A percentile compares a stretch with the other conserved stretches of the same genome.
These are phyloP conservation scores for Cheilosia vulpina DNA, from an alignment of 2,888 invertebrate species.

Conservation along the genomic window DNA sequence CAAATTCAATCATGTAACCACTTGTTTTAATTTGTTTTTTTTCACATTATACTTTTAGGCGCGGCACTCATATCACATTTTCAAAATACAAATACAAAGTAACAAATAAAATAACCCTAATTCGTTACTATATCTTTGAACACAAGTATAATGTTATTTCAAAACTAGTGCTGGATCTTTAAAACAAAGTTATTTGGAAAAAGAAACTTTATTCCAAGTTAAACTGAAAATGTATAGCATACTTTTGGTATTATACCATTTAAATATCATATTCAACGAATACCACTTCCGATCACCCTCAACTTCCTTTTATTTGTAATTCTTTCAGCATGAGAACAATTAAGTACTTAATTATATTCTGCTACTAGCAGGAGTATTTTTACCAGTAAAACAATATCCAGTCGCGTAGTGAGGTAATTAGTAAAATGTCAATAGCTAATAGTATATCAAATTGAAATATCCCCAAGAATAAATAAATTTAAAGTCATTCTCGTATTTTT, in stretches of 20 bases:
- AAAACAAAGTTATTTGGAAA: constrained; percentile 5
- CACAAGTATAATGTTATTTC: too few relatives aligned
- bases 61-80: too few relatives aligned
- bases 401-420: background rate
- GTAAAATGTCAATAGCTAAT: background rate
- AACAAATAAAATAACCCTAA: too few relatives aligned
- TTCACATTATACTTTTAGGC: too few relatives aligned
- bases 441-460: background rate
- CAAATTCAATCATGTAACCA: too few relatives aligned
- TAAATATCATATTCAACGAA: constrained; percentile 52
- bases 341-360: background rate
- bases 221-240: constrained; percentile 12
- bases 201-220: background rate
- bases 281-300: constrained; percentile 10
- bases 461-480: too few relatives aligned
- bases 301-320: constrained; percentile 14
- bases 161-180: constrained; percentile 50
- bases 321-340: background rate
- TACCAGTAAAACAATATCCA: background rate
- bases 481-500: too few relatives aligned
- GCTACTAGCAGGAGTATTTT: background rate
- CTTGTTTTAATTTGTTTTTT: too few relatives aligned
- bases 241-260: constrained; percentile 32
- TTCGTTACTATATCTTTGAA: too few relatives aligned
- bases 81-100: too few relatives aligned